Base-by-base conservation (phyloP, 2,113 vertebrate species). In the Setophaga kirtlandii region DNA sequence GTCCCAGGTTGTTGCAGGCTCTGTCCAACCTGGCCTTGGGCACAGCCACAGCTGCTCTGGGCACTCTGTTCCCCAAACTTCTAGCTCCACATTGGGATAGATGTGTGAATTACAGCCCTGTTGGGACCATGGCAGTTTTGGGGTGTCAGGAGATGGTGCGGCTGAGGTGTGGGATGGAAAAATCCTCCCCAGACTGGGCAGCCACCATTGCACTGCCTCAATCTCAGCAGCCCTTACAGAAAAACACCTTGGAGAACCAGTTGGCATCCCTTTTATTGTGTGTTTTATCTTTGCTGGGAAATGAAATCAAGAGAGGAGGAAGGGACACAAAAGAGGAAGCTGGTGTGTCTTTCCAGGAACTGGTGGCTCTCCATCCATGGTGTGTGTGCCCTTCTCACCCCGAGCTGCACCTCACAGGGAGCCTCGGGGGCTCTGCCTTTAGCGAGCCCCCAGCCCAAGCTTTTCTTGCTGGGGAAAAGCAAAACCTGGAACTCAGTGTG, bases 81-180 rank as follows among this genome's bases (percentile, higher is more conserved):
- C 21, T 1, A 47, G 24, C 24, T 62, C 55, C 18, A 28, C n/a
- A 1, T 27, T 23, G 35, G 35, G 31, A 15, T 27, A 42, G 20
- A 23, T 2, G 15, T 30, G 37, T 2, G 17, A 59, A 20, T 78
- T 55, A 22, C 35, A 65, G 70, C 41, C 1, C 53, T 64, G 44
- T 9, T 0, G 4, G 73, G 17, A 24, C 15, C 20, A 1, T 4
- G 42, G 13, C 6, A 59, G 6, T 23, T 6, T 1, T 5, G 30
- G 17, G 9, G 39, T 46, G 17, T n/a, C n/a, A 21, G 78, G 58
- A 53, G 35, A 5, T 18, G 42, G 1, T 2, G 44, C 20, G 42
- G 44, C 27, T 58, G 14, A 70, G 42, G 55, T 15, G 28, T 37
- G 60, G 16, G 37, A 39, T 39, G 37, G 37, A 39, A 39, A 78